phyloP scores from a whole-genome alignment of 2,888 invertebrate species.

The Schizaphis graminum region DNA sequence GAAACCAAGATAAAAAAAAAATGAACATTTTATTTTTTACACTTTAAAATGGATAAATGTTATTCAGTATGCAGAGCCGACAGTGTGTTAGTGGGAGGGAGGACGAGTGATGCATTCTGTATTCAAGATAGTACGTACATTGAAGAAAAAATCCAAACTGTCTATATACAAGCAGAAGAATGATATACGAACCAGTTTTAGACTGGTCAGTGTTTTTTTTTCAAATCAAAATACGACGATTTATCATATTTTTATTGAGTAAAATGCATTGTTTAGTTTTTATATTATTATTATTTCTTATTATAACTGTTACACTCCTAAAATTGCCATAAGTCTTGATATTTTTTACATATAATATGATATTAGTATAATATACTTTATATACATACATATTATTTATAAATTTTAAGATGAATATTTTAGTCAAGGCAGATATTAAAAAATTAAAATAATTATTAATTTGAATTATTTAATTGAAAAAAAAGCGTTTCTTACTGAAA shows the following conservation, averaged over 20 bases:
- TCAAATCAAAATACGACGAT: constrained; percentile 23
- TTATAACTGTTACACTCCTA: background rate
- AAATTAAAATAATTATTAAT: background rate
- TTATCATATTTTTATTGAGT: constrained; percentile 13
- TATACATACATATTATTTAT: too few relatives aligned
- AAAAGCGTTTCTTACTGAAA: background rate
- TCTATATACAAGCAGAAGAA: background rate
- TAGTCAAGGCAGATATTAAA: background rate
- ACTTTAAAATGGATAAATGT: constrained; percentile 40
- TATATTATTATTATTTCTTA: background rate
- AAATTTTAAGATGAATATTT: background rate
- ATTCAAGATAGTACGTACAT: constrained; percentile 16
- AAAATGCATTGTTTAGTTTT: constrained; percentile 25
- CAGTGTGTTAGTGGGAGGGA: background rate
- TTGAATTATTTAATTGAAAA: background rate
- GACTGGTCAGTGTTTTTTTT: background rate
- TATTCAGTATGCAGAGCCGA: constrained; percentile 15
- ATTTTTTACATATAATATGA: background rate
- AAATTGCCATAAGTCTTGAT: background rate
- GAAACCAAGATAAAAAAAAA: constrained; percentile 32
- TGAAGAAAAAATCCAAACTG: background rate
- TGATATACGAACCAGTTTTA: background rate
- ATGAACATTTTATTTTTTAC: constrained; percentile 45
- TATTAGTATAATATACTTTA: too few relatives aligned
- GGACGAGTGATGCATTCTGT: background rate